Conservation (phyloP, 2,797 vertebrate species). For the Podargus strigoides region DNA sequence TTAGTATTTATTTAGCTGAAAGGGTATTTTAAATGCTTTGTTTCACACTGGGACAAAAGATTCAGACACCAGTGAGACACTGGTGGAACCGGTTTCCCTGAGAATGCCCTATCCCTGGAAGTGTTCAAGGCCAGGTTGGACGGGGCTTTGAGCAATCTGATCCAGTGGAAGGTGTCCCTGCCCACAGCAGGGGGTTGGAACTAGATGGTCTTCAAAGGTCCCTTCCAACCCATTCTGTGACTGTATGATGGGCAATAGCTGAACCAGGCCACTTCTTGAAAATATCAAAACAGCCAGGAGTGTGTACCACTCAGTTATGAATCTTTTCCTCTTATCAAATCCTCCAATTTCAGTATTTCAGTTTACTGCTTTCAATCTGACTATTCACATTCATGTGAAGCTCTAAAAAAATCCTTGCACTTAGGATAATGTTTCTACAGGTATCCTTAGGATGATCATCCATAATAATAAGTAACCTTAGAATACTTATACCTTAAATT, state of each 20-base stretch:
- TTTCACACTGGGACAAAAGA: neutral
- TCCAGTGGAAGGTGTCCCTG: neutral
- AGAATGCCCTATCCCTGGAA: fast-evolving
- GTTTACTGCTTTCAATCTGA: neutral
- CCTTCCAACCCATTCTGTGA: neutral
- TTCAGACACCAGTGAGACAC: neutral
- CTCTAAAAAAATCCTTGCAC: neutral
- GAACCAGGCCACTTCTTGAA: neutral
- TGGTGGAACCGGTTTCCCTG: neutral
- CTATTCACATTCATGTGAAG: neutral
- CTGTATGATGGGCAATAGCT: neutral
- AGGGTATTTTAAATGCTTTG: neutral
- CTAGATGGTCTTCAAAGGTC: neutral
- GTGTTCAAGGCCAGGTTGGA: neutral
- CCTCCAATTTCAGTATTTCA: neutral
- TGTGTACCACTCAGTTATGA: neutral
- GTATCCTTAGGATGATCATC: neutral
- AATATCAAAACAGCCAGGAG: fast-evolving
- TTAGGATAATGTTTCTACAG: neutral
- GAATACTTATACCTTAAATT: neutral
- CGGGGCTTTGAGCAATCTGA: fast-evolving
- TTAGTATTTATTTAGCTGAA: neutral
- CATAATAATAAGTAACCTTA: neutral
- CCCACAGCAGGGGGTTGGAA: neutral
- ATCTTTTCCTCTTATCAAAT: neutral